phyloP scores from a whole-genome alignment of 2,113 vertebrate species.

The Gorsachius goisagi region DNA sequence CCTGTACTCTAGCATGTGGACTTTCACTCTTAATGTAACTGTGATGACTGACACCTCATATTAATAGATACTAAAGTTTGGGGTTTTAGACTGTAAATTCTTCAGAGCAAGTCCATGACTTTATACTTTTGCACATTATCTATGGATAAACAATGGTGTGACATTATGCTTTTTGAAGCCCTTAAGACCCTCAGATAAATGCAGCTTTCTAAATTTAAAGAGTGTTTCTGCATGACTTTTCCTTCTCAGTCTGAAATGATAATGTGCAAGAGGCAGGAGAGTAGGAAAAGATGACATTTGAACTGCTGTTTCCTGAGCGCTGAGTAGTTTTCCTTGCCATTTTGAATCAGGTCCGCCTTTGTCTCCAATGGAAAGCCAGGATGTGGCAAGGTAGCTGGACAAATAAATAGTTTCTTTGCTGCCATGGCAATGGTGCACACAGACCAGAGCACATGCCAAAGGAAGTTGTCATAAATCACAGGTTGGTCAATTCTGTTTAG shows the following conservation, averaged over 20 bases:
- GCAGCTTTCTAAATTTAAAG: background rate
- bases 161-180: background rate
- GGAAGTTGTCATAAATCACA: conserved; percentile 81
- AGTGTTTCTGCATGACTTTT: background rate
- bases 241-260: background rate
- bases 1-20: background rate
- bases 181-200: background rate
- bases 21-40: background rate
- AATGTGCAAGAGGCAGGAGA: background rate
- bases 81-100: background rate
- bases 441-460: conserved; percentile 71
- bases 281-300: background rate
- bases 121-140: background rate
- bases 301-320: background rate
- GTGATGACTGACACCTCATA: background rate
- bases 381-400: conserved; percentile 70
- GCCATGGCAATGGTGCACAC: conserved; percentile 84
- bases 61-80: background rate
- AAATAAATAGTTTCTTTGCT: conserved; percentile 83
- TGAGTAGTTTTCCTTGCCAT: conserved; percentile 50
- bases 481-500: conserved; percentile 84
- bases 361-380: conserved; percentile 77
- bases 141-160: background rate
- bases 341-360: conserved; percentile 69
- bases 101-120: background rate